These are phyloP conservation scores for Pheosia tremula DNA, from an alignment of 2,888 invertebrate genomes.

Conservation along the genomic window DNA sequence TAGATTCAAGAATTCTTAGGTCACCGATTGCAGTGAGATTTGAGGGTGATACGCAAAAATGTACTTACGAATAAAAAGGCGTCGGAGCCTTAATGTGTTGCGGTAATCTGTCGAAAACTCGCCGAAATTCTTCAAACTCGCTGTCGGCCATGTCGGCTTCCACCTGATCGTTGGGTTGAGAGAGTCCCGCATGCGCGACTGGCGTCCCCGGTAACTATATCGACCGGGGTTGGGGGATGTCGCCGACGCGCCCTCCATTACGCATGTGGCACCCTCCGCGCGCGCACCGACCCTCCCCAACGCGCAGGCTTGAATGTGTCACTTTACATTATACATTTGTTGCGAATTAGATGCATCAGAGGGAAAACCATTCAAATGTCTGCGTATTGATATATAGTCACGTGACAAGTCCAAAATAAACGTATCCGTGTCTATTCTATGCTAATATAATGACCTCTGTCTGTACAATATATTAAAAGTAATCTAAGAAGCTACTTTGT, in stretches of 20 bases:
- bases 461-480: no score
- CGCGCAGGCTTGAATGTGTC: slow-evolving; percentile 42
- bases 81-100: slow-evolving; percentile 91
- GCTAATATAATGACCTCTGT: no score
- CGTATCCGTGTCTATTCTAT: no score
- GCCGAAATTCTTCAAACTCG: slow-evolving; percentile 96
- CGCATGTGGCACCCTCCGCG: slow-evolving; percentile 53
- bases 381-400: not conserved
- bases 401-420: no score
- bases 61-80: slow-evolving; percentile 95
- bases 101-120: slow-evolving; percentile 92
- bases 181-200: slow-evolving; percentile 68
- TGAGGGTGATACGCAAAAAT: slow-evolving; percentile 23
- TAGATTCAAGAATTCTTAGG: slow-evolving; percentile 20
- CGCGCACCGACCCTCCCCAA: slow-evolving; percentile 45
- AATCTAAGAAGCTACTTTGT: no score
- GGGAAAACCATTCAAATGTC: slow-evolving; percentile 49
- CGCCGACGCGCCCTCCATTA: slow-evolving; percentile 29
- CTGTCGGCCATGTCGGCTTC: slow-evolving; percentile 93
- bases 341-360: slow-evolving; percentile 55
- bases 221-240: slow-evolving; percentile 53
- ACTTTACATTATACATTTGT: slow-evolving; percentile 34
- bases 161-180: slow-evolving; percentile 87
- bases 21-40: not conserved
- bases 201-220: slow-evolving; percentile 53